These are phyloP conservation scores for Stenoptilia bipunctidactyla DNA, from an alignment of 2,888 invertebrate species.

Conservation along the genomic window DNA sequence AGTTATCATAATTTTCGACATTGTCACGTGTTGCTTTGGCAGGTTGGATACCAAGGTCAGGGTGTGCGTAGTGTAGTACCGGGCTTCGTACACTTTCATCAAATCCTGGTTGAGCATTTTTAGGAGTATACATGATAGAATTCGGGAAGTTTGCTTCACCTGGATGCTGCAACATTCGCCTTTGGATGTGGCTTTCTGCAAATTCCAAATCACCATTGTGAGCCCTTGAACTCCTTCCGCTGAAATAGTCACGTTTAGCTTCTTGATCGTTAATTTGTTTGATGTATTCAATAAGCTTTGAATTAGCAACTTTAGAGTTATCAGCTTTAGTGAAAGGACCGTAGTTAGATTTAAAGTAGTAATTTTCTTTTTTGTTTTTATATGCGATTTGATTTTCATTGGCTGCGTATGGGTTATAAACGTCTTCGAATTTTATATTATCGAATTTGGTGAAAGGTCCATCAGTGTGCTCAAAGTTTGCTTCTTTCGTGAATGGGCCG, in stretches of 20 bases:
- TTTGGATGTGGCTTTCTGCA: slow-evolving; percentile 73
- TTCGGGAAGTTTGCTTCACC: slow-evolving; percentile 75
- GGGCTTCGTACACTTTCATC: slow-evolving; percentile 81
- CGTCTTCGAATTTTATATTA: slow-evolving; percentile 60
- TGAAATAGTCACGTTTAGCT: slow-evolving; percentile 72
- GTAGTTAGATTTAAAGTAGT: slow-evolving; percentile 57
- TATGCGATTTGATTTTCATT: slow-evolving; percentile 43
- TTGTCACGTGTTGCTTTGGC: slow-evolving; percentile 72
- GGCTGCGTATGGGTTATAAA: slow-evolving; percentile 40
- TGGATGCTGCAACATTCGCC: slow-evolving; percentile 79
- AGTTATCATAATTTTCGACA: slow-evolving; percentile 36
- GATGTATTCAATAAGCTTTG: slow-evolving; percentile 75
- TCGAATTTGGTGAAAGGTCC: slow-evolving; percentile 75
- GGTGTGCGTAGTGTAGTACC: slow-evolving; percentile 84
- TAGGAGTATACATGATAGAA: slow-evolving; percentile 75
- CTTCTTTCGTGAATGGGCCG: slow-evolving; percentile 74
- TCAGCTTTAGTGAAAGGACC: slow-evolving; percentile 76
- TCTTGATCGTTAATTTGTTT: slow-evolving; percentile 77
- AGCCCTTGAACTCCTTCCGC: slow-evolving; percentile 60
- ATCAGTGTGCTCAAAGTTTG: slow-evolving; percentile 66
- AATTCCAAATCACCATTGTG: slow-evolving; percentile 56
- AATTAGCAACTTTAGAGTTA: slow-evolving; percentile 69
- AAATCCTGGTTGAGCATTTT: slow-evolving; percentile 72
- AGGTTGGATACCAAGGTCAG: slow-evolving; percentile 82
- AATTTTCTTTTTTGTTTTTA: slow-evolving; percentile 54